Evolutionary conservation across 2,797 vertebrate species (phyloP).

Genomic region (Uromys caudimaculatus): DNA sequence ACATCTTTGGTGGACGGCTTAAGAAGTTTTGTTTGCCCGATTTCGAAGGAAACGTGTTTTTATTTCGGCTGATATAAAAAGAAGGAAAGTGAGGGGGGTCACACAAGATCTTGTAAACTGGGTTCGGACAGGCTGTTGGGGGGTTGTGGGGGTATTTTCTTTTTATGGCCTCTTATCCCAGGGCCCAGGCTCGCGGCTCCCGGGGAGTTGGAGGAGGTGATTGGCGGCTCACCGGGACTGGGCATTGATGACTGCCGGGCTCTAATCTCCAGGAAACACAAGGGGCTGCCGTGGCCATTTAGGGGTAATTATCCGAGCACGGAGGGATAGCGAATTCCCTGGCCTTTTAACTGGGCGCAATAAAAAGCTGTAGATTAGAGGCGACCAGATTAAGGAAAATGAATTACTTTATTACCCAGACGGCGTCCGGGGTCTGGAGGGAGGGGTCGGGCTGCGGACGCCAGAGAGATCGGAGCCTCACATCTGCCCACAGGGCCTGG

Average conservation of each 20-base stretch:
- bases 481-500: not conserved
- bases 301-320: conserved; percentile 92
- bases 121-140: not conserved
- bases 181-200: conserved; percentile 85
- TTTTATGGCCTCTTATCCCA: conserved; percentile 81
- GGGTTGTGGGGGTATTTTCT: conserved; percentile 69
- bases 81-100: not conserved
- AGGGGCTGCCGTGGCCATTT: conserved; percentile 91
- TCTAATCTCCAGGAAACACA: conserved; percentile 94
- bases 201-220: conserved; percentile 73
- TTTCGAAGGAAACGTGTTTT: conserved; percentile 73
- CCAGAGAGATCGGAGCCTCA: not conserved
- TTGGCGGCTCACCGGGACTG: conserved; percentile 87
- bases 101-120: not conserved
- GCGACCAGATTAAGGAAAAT: conserved; percentile 83
- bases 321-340: conserved; percentile 87
- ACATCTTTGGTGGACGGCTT: not conserved
- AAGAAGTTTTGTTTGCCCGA: not conserved
- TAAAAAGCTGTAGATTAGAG: conserved; percentile 90
- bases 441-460: conserved; percentile 53
- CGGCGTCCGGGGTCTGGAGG: conserved; percentile 72
- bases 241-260: conserved; percentile 92
- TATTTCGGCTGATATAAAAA: conserved; percentile 6
- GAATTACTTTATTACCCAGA: conserved; percentile 83
- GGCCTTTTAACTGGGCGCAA: conserved; percentile 89